Conservation (phyloP, 2,113 vertebrate species). For the Canis aureus region DNA sequence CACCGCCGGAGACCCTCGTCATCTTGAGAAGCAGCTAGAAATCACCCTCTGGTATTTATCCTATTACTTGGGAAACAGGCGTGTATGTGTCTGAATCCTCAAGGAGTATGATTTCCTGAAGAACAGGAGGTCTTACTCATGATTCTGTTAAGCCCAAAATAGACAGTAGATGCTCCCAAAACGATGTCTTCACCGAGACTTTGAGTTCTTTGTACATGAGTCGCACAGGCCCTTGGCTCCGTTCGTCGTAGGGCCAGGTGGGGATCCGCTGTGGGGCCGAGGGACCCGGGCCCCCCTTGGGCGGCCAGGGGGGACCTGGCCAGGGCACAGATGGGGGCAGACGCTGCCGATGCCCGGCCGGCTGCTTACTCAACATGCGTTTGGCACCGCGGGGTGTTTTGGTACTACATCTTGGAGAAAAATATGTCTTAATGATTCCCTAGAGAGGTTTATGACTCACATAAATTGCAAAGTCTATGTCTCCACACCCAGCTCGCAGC, state of each 20-base stretch:
- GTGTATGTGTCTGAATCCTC: neutral
- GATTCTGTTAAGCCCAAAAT: no score
- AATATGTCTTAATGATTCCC: neutral
- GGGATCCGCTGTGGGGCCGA: rapidly evolving
- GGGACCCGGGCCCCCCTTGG: neutral
- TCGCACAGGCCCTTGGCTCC: rapidly evolving
- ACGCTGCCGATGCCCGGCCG: rapidly evolving
- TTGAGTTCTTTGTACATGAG: rapidly evolving
- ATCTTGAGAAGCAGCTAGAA: neutral
- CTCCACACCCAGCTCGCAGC: neutral
- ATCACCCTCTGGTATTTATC: no score
- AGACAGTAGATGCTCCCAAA: neutral
- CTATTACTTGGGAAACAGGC: neutral
- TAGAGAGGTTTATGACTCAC: constrained; percentile 51
- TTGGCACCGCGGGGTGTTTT: neutral
- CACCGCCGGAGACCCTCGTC: rapidly evolving
- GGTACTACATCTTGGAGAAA: neutral
- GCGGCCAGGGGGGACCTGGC: rapidly evolving
- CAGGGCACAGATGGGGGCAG: neutral
- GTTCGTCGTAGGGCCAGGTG: rapidly evolving
- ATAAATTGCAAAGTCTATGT: neutral
- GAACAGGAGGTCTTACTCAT: rapidly evolving
- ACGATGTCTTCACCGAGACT: rapidly evolving
- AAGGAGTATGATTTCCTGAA: neutral
- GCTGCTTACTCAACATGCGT: rapidly evolving